Evolutionary conservation across 2,888 invertebrate species (phyloP).

Genomic region (Drosophila macrospina): DNA sequence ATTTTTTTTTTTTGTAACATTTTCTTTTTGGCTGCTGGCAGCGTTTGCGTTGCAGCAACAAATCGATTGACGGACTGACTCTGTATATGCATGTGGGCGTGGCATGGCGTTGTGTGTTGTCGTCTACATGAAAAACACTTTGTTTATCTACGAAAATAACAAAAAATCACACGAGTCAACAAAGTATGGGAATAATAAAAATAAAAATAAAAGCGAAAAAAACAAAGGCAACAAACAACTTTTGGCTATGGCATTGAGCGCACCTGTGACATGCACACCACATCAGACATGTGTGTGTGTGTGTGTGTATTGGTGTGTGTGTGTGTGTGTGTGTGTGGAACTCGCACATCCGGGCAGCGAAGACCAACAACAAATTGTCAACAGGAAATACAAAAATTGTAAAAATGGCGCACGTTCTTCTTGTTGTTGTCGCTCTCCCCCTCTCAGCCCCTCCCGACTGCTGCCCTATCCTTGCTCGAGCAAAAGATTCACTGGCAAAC

Average conservation of each 20-base stretch:
- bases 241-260: conserved; percentile 63
- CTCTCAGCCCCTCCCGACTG: background rate
- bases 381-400: conserved; percentile 72
- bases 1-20: conserved; percentile 34
- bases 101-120: conserved; percentile 36
- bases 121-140: conserved; percentile 66
- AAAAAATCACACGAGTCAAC: conserved; percentile 60
- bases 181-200: conserved; percentile 40
- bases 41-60: conserved; percentile 46
- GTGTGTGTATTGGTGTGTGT: conserved; percentile 38
- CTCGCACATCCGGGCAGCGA: conserved; percentile 72
- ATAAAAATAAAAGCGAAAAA: conserved; percentile 27
- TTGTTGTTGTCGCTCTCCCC: background rate
- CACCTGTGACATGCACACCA: conserved; percentile 72
- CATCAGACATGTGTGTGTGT: conserved; percentile 33
- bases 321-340: conserved; percentile 34
- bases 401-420: conserved; percentile 46
- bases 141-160: conserved; percentile 78
- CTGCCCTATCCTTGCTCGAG: conserved; percentile 1
- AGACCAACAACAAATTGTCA: conserved; percentile 67
- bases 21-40: conserved; percentile 47
- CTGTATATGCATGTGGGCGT: conserved; percentile 36
- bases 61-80: conserved; percentile 77
- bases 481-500: conserved; percentile 48
- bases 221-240: conserved; percentile 14